Base-by-base conservation (phyloP, 1,140 invertebrate species). In the Batillaria attramentaria region DNA sequence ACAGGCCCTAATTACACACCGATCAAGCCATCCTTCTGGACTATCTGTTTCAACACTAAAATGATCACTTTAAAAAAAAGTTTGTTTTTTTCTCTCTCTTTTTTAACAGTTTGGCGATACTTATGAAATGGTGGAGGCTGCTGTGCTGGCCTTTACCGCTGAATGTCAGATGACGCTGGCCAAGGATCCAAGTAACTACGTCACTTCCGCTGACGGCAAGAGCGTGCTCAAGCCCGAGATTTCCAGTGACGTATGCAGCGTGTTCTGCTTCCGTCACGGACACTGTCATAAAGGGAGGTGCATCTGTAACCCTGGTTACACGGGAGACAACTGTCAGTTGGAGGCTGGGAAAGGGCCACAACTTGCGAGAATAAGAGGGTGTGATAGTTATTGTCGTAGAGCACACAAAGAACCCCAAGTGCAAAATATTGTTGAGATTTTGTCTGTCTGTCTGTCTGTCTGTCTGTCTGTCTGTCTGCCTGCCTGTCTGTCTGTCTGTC, bases 271-370 rank as follows among this genome's bases (percentile, higher is more conserved):
- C 1, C 66, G 35, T 37, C 76, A 78, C 39, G 76, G 76, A 33
- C 66, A 42, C 35, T 78, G 76, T 54, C 42, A 35, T 28, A 78
- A 41, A 70, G 76, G 76, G n/a, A 28, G 20, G 41, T 78, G 76
- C 50, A n/a, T 70, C 1, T 77, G 75, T 41, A n/a, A 77, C 13
- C 16, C 0, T 31, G 65, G 75, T 10, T 77, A 68, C 41, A 46
- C 33, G 50, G 76, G 76, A 54, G 76, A 78, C 31, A 78, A 68
- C 43, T 78, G 76, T 54, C n/a, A 54, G 33, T n/a, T 70, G 0
- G 20, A 37, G 16, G 46, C 4, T 37, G 76, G 76, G 8, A 50
- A 50, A 39, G 76, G 76, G 28, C 76, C 76, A 1, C 60, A 77
- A 46, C 60, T 76, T 54, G 35, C 8, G 3, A 50, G 54, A 28